Conservation (phyloP, 2,888 invertebrate genomes). For the Morinoia aosen region DNA sequence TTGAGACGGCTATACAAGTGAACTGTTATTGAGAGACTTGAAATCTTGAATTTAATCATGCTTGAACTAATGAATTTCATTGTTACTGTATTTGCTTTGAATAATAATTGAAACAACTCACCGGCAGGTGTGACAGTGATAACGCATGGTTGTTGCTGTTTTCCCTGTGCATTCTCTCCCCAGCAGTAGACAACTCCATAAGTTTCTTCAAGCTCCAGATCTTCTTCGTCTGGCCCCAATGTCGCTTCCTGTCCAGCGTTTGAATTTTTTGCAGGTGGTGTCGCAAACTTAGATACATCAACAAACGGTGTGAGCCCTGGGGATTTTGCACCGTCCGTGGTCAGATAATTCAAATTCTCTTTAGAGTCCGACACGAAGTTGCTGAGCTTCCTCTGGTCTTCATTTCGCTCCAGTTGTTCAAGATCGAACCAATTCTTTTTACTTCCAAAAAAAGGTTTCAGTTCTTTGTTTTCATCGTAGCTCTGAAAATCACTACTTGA, state of each 20-base stretch:
- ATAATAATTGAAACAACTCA: background rate
- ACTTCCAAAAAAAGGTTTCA: background rate
- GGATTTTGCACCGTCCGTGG: background rate
- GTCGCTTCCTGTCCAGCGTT: background rate
- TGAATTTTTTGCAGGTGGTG: background rate
- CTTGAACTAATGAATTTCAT: background rate
- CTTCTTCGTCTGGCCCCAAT: background rate
- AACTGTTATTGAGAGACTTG: background rate
- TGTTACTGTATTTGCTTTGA: background rate
- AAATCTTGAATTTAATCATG: background rate
- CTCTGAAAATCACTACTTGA: background rate
- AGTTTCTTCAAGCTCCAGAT: constrained; percentile 28
- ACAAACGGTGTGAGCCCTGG: background rate
- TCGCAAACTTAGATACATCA: background rate
- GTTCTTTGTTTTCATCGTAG: background rate
- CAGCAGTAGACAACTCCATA: constrained; percentile 46
- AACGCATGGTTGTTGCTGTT: constrained; percentile 47
- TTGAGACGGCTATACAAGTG: background rate
- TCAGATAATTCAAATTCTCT: constrained; percentile 16
- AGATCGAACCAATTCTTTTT: constrained; percentile 37
- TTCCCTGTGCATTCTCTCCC: constrained; percentile 46
- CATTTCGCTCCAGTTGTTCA: background rate
- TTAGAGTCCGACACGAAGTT: background rate
- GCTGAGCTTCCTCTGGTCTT: background rate
- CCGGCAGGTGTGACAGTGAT: constrained; percentile 45